These are phyloP conservation scores for Stigmatopora nigra DNA, from an alignment of 2,113 vertebrate genomes.

Conservation along the genomic window DNA sequence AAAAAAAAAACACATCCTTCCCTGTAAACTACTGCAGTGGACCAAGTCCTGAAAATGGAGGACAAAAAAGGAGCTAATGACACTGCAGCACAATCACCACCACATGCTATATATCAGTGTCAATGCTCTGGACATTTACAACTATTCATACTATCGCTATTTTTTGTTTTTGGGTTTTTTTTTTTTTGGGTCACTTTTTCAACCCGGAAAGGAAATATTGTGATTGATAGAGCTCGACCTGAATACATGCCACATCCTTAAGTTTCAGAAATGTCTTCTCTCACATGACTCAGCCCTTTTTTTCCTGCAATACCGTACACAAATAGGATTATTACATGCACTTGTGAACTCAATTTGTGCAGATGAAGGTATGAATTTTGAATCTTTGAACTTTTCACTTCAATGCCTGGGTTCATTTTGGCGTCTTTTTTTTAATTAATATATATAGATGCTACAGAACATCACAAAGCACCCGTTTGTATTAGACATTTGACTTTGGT, in stretches of 20 bases:
- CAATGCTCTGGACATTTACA: constrained; percentile 51
- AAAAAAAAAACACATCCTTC: not conserved
- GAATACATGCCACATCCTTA: not conserved
- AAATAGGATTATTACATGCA: not conserved
- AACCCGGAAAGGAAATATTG: constrained; percentile 31
- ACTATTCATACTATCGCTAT: constrained; percentile 21
- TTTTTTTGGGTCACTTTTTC: constrained; percentile 28
- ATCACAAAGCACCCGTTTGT: constrained; percentile 51
- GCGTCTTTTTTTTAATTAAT: constrained; percentile 30
- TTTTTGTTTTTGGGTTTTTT: not conserved
- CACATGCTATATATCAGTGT: constrained; percentile 36
- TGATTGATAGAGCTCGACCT: constrained; percentile 32
- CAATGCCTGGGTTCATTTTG: constrained; percentile 25
- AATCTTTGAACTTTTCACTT: constrained; percentile 6
- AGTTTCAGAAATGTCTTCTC: constrained; percentile 34
- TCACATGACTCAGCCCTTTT: not conserved
- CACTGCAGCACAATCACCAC: constrained; percentile 2
- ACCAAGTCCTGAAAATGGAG: constrained; percentile 58
- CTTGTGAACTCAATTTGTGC: not conserved
- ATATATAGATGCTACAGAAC: constrained; percentile 46
- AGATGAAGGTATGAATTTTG: not conserved
- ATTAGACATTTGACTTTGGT: constrained; percentile 43
- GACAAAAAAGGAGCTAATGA: constrained; percentile 10
- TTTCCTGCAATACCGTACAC: not conserved
- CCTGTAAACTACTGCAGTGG: constrained; percentile 28